A percentile compares a stretch with the other conserved stretches of the same genome.
phyloP scores from a whole-genome alignment of 1,140 invertebrate genomes.

The Drepana arcuata region DNA sequence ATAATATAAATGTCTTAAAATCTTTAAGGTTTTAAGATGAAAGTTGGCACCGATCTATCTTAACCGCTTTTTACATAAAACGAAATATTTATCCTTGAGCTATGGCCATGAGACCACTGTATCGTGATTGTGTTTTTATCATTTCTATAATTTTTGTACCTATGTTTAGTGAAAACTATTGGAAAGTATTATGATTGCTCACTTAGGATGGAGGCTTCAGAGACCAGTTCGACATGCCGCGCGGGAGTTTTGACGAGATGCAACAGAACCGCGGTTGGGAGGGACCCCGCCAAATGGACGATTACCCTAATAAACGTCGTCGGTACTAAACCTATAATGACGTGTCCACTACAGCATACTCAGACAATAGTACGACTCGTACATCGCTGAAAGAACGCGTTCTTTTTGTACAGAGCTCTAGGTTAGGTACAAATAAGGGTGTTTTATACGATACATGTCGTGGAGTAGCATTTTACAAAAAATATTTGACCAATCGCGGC shows the following conservation, averaged over 20 bases:
- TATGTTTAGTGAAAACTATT: conserved; percentile 14
- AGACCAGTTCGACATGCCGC: conserved; percentile 65
- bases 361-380: too few relatives aligned
- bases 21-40: background rate
- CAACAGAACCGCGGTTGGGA: conserved; percentile 60
- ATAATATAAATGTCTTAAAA: too few relatives aligned
- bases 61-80: too few relatives aligned
- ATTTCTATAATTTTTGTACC: background rate
- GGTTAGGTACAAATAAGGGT: conserved; percentile 18
- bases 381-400: conserved; percentile 1
- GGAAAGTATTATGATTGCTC: conserved; percentile 62
- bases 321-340: conserved; percentile 56
- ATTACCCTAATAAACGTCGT: conserved; percentile 68
- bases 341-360: too few relatives aligned
- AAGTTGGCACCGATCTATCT: background rate
- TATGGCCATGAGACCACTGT: background rate
- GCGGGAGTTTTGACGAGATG: conserved; percentile 59
- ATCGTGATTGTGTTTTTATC: background rate
- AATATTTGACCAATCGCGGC: too few relatives aligned
- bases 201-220: conserved; percentile 69
- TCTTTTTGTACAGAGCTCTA: conserved; percentile 7
- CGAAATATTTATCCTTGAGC: too few relatives aligned
- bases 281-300: conserved; percentile 57
- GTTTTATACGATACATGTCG: too few relatives aligned
- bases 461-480: too few relatives aligned